A percentile compares a stretch with the other conserved stretches of the same genome.
Evolutionary conservation across 2,113 vertebrate genomes (phyloP).

Genomic region (Mustela nigripes): DNA sequence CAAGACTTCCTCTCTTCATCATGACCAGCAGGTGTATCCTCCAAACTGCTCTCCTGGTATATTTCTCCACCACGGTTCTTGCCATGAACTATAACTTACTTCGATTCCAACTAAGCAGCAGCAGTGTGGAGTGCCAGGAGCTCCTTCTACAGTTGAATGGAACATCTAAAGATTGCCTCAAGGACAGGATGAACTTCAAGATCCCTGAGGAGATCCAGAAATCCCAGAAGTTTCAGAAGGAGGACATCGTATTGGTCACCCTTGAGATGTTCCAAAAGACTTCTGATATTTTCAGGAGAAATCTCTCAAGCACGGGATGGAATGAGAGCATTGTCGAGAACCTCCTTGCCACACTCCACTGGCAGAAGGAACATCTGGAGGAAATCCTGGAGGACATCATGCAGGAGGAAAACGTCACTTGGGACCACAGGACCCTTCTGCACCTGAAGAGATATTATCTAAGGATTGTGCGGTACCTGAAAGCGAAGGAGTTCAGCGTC

Average conservation of each 20-base stretch:
- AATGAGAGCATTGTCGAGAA: not conserved
- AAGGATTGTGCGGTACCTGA: constrained; percentile 2
- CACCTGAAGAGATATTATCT: constrained; percentile 59
- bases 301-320: constrained; percentile 60
- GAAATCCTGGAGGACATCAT: not conserved
- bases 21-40: constrained; percentile 63
- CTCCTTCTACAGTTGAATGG: constrained; percentile 19
- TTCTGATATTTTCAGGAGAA: constrained; percentile 18
- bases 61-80: constrained; percentile 35
- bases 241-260: not conserved
- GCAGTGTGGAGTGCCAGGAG: not conserved
- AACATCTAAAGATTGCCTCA: not conserved
- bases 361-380: constrained; percentile 18
- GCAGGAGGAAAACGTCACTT: not conserved
- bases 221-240: not conserved
- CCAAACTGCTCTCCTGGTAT: constrained; percentile 31
- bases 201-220: not conserved
- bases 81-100: not conserved
- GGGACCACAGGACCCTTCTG: rapidly evolving
- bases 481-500: not conserved
- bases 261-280: constrained; percentile 73
- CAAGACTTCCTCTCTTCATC: not conserved
- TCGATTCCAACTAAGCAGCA: not conserved
- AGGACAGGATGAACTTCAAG: constrained; percentile 25
- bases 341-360: not conserved